phyloP scores from a whole-genome alignment of 2,888 invertebrate genomes.

The Lucinisca nassula region DNA sequence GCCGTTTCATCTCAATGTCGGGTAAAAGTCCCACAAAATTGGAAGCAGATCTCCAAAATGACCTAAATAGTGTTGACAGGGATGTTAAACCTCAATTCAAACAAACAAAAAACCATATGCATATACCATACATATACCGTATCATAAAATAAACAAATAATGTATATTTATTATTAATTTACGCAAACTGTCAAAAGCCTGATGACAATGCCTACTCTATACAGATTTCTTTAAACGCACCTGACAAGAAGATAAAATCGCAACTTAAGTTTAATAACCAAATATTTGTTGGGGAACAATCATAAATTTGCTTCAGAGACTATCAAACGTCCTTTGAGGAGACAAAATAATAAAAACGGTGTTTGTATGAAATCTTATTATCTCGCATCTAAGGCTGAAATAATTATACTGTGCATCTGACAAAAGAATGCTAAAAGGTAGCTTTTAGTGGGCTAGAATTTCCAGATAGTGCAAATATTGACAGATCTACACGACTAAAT shows the following conservation, averaged over 20 bases:
- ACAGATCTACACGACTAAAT: slow-evolving; percentile 10
- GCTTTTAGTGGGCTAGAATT: not conserved
- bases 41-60: too few species aligned
- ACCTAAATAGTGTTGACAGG: too few species aligned
- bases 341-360: not conserved
- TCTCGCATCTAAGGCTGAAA: not conserved
- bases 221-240: not conserved
- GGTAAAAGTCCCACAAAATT: too few species aligned
- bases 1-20: too few species aligned
- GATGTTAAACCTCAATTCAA: too few species aligned
- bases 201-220: not conserved
- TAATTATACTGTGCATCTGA: not conserved
- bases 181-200: not conserved
- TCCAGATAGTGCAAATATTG: slow-evolving; percentile 19
- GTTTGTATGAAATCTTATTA: slow-evolving; percentile 2
- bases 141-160: not conserved
- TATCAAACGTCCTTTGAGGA: not conserved
- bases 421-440: slow-evolving; percentile 15
- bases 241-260: not conserved
- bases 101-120: too few species aligned
- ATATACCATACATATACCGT: not conserved
- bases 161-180: not conserved
- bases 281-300: slow-evolving; percentile 13
- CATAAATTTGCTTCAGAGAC: not conserved
- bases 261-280: slow-evolving; percentile 1